Base-by-base conservation (phyloP, 2,113 vertebrate species). In the Burhinus bistriatus region DNA sequence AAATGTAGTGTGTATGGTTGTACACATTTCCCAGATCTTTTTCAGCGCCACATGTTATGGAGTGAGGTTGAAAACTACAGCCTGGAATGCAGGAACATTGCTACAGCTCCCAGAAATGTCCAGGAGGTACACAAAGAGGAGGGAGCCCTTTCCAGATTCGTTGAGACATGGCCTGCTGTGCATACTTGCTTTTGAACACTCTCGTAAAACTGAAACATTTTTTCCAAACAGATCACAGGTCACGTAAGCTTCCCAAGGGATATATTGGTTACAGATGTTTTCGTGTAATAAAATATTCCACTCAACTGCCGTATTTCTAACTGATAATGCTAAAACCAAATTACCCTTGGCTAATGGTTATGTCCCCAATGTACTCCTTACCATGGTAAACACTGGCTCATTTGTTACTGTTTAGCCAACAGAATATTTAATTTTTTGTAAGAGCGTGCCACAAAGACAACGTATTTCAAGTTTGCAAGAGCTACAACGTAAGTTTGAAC, bases 261-360 rank as follows among this genome's bases (percentile, higher is more conserved):
- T 95, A 96, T 96, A 97, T 86, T 96, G 88, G 95, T 96, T 98
- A 96, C 98, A 98, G 97, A 98, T 97, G 97, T 97, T 97, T 98
- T 97, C 89, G 66, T 95, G 83, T 87, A 95, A 96, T 96, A 97
- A 97, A 96, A 97, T 95, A 97, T 97, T 97, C 94, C 92, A 94
- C 90, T 97, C 94, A 93, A 87, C 91, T 96, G 88, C 93, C 96
- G 92, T 96, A 96, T 95, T 98, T 95, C 92, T 94, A 95, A 97
- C 96, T 88, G 95, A 97, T 96, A 96, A 96, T 91, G 96, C 89
- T 96, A 89, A 97, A 96, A 90, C 87, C 95, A 98, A 98, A 98
- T 96, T 91, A 85, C 87, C 97, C 96, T 97, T 97, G 91, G 94
- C 97, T 97, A 97, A 98, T 97, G 92, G 89, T 92, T 94, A 95